phyloP scores from a whole-genome alignment of 2,888 invertebrate genomes.

The Linnaemya vulpina region DNA sequence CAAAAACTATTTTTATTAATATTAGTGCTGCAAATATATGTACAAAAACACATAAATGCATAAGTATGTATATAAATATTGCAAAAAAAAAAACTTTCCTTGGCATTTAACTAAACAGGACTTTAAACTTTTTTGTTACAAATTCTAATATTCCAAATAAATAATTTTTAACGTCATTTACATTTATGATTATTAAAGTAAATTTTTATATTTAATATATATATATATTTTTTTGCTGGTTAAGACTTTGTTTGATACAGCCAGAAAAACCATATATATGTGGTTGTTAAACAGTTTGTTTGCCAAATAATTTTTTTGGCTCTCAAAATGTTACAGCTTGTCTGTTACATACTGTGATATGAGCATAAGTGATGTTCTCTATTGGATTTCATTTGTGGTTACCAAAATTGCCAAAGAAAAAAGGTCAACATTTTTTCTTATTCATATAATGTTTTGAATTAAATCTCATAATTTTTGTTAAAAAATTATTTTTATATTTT shows the following conservation, averaged over 20 bases:
- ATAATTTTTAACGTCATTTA: not conserved
- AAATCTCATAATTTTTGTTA: not conserved
- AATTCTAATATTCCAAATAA: not conserved
- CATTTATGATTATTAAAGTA: not conserved
- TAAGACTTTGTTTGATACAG: constrained; percentile 28
- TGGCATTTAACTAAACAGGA: too few relatives aligned
- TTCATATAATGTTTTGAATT: not conserved
- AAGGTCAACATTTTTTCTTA: not conserved
- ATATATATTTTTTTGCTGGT: constrained; percentile 7
- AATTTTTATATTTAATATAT: not conserved
- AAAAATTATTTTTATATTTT: not conserved
- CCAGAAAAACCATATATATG: constrained; percentile 52
- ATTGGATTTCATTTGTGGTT: not conserved
- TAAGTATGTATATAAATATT: too few relatives aligned
- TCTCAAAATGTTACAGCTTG: constrained; percentile 26
- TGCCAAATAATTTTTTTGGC: constrained; percentile 57
- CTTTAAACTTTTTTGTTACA: too few relatives aligned
- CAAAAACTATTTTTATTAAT: too few relatives aligned
- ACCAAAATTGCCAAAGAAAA: not conserved
- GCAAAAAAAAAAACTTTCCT: too few relatives aligned
- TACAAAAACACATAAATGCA: too few relatives aligned
- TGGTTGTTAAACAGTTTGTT: constrained; percentile 55
- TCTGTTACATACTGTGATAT: constrained; percentile 26
- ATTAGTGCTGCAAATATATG: too few relatives aligned
- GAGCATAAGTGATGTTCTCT: constrained; percentile 8